phyloP scores from a whole-genome alignment of 2,113 vertebrate genomes.

The Gobio gobio region DNA sequence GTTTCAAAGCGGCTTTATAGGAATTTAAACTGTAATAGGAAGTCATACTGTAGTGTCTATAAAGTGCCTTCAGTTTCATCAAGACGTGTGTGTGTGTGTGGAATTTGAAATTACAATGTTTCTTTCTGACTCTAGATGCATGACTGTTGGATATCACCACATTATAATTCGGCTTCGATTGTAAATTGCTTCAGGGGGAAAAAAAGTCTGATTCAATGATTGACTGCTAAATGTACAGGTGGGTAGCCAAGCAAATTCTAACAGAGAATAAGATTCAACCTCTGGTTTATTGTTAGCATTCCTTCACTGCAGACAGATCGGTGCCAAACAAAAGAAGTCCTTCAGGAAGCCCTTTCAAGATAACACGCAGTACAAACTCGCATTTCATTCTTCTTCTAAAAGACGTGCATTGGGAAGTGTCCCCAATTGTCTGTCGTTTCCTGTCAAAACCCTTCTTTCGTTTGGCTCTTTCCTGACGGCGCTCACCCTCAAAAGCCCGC shows the following conservation, averaged over 20 bases:
- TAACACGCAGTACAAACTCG: background rate
- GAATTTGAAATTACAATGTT: background rate
- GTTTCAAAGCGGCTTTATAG: background rate
- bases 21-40: background rate
- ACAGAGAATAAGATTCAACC: constrained; percentile 1
- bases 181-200: background rate
- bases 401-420: background rate
- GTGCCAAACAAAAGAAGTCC: constrained; percentile 17
- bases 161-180: background rate
- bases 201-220: background rate
- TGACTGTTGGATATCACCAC: background rate
- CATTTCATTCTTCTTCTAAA: constrained; percentile 4
- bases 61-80: background rate
- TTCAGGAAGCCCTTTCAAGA: constrained; percentile 37
- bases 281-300: constrained; percentile 33
- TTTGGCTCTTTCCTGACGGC: background rate
- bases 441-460: constrained; percentile 41
- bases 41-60: background rate
- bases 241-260: background rate
- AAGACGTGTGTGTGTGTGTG: background rate
- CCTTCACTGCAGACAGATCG: background rate
- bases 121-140: background rate
- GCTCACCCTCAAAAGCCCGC: background rate
- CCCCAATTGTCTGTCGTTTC: constrained; percentile 39
- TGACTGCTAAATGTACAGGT: background rate